phyloP scores from a whole-genome alignment of 2,888 invertebrate genomes.

The Latrodectus elegans region DNA sequence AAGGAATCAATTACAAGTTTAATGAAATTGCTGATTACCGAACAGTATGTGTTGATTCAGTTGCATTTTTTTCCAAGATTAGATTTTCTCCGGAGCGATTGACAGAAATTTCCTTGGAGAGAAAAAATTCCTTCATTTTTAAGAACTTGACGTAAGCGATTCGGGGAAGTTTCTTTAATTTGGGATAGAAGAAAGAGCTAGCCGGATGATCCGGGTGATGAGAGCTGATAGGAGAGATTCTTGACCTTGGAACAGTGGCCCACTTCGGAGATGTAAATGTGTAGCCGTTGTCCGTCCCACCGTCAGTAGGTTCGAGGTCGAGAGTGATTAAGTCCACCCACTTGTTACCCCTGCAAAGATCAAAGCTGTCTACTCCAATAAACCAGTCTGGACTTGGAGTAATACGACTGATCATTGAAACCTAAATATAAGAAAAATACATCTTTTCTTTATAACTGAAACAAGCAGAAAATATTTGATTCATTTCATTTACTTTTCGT shows the following conservation, averaged over 20 bases:
- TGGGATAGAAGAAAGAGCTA: slow-evolving; percentile 94
- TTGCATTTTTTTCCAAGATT: slow-evolving; percentile 2
- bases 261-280: slow-evolving; percentile 98
- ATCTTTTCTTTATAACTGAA: too few species aligned
- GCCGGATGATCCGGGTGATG: slow-evolving; percentile 93
- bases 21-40: slow-evolving; percentile 19
- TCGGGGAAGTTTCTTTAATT: slow-evolving; percentile 88
- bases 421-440: slow-evolving; percentile 77
- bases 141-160: slow-evolving; percentile 84
- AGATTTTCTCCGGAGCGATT: slow-evolving; percentile 39
- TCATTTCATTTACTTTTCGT: too few species aligned
- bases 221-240: slow-evolving; percentile 90
- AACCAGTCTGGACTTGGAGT: slow-evolving; percentile 97
- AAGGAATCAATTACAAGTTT: too few species aligned
- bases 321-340: slow-evolving; percentile 93
- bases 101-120: slow-evolving; percentile 22
- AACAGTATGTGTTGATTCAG: background rate
- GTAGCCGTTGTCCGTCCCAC: slow-evolving; percentile 95
- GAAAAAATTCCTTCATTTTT: slow-evolving; percentile 72
- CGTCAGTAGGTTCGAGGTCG: slow-evolving; percentile 93
- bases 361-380: slow-evolving; percentile 89
- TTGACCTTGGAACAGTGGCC: slow-evolving; percentile 92
- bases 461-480: too few species aligned
- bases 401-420: slow-evolving; percentile 91
- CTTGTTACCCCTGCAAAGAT: slow-evolving; percentile 91